Base-by-base conservation (phyloP, 2,113 vertebrate species). In the Lutjanus erythropterus region DNA sequence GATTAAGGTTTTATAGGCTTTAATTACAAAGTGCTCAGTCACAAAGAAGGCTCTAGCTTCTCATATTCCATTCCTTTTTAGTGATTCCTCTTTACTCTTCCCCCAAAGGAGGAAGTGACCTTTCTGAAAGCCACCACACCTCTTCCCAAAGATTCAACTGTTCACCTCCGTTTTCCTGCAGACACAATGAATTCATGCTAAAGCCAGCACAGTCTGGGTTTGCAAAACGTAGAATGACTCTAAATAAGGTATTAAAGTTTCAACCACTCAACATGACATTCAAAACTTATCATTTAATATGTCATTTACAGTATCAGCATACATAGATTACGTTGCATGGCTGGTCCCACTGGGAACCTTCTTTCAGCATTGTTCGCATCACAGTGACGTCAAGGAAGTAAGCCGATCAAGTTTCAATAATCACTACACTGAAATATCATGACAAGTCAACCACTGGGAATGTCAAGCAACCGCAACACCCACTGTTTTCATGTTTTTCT, bases 1-100 rank as follows among this genome's bases (percentile, higher is more conserved):
- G 35, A 78, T 81, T 31, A 87, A 35, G 27, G 25, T 44, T 55
- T 80, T 78, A 71, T 35, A 56, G 59, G 21, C 39, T 83, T 75
- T 74, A 80, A 77, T 85, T 85, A 74, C 62, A 55, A 41, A 65
- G 35, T 67, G 25, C 61, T 41, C 29, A 3, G 15, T 47, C 60
- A 61, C 50, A 78, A 49, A 62, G 49, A 69, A 29, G 47, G 31
- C 29, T 41, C 15, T 14, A 3, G 46, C 33, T 41, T 71, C 46
- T 75, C 65, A 68, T 52, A 33, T 70, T 73, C 19, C 46, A 19
- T 31, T 53, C 23, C 6, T 59, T 88, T 79, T 77, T 35, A 74
- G 55, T 27, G 18, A 71, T 49, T 62, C 46, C 18, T 59, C 47
- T 56, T 64, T 78, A 55, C 27, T 56, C 74, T 67, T 1, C 5